A percentile compares a stretch with the other conserved stretches of the same genome.
Evolutionary conservation across 2,113 vertebrate genomes (phyloP).

Genomic region (Melozone crissalis): DNA sequence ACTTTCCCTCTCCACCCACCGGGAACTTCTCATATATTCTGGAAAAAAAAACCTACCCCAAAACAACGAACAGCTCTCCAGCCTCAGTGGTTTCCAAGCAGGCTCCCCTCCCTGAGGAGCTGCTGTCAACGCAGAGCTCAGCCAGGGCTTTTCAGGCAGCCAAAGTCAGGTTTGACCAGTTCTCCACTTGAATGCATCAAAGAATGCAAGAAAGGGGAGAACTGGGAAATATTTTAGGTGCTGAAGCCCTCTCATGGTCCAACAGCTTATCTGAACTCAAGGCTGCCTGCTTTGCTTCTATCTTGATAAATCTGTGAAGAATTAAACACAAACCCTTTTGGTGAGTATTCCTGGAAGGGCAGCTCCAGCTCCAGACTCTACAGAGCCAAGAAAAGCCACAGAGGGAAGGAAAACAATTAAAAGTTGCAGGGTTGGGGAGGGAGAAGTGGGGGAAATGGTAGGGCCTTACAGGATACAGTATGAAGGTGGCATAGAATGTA

Average conservation of each 20-base stretch:
- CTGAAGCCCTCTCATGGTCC: background rate
- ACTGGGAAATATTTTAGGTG: background rate
- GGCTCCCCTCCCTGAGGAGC: background rate
- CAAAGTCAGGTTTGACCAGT: background rate
- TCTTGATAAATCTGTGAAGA: background rate
- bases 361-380: background rate
- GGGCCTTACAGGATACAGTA: background rate
- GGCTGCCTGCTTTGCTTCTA: background rate
- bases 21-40: background rate
- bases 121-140: background rate
- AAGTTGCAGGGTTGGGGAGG: background rate
- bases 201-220: background rate
- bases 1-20: constrained; percentile 35
- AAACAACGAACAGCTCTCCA: background rate
- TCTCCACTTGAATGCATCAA: background rate
- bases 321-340: background rate
- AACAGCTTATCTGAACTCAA: background rate
- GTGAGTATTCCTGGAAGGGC: background rate
- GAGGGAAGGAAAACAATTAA: background rate
- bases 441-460: background rate
- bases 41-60: background rate
- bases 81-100: background rate
- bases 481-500: no score
- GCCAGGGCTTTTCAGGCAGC: background rate
- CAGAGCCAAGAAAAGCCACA: background rate